phyloP scores from a whole-genome alignment of 1,140 invertebrate species.

The Ruditapes philippinarum region DNA sequence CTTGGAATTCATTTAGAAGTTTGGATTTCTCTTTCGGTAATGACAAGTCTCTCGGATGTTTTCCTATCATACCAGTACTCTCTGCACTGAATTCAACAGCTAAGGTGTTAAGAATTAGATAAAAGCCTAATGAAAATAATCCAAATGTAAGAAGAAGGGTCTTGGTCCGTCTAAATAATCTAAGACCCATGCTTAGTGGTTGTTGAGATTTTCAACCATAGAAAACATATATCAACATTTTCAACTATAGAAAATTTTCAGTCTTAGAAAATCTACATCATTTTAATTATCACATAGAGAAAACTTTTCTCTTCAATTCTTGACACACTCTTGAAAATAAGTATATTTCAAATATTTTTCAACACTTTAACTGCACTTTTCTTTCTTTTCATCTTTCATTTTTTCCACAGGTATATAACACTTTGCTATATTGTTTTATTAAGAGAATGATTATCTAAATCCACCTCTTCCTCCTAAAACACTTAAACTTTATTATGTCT shows the following conservation, averaged over 20 bases:
- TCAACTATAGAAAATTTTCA: too few species aligned
- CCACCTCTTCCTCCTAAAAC: too few species aligned
- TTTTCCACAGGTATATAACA: background rate
- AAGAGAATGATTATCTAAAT: too few species aligned
- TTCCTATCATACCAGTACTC: background rate
- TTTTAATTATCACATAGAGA: too few species aligned
- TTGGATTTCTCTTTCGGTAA: background rate
- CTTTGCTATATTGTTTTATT: too few species aligned
- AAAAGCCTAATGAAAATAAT: slow-evolving; percentile 5
- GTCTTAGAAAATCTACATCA: too few species aligned
- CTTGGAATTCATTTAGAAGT: background rate
- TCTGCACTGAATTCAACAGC: background rate
- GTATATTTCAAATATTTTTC: too few species aligned
- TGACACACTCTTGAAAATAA: too few species aligned
- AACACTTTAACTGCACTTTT: too few species aligned
- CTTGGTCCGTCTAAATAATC: background rate
- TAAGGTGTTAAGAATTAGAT: background rate
- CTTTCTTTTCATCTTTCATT: too few species aligned
- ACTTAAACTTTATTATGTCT: too few species aligned
- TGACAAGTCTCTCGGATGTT: background rate
- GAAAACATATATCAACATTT: background rate
- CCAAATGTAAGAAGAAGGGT: slow-evolving; percentile 22
- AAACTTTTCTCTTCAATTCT: too few species aligned
- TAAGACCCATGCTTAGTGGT: background rate
- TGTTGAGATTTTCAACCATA: background rate